phyloP scores from a whole-genome alignment of 2,113 vertebrate species.

The Acanthisitta chloris region DNA sequence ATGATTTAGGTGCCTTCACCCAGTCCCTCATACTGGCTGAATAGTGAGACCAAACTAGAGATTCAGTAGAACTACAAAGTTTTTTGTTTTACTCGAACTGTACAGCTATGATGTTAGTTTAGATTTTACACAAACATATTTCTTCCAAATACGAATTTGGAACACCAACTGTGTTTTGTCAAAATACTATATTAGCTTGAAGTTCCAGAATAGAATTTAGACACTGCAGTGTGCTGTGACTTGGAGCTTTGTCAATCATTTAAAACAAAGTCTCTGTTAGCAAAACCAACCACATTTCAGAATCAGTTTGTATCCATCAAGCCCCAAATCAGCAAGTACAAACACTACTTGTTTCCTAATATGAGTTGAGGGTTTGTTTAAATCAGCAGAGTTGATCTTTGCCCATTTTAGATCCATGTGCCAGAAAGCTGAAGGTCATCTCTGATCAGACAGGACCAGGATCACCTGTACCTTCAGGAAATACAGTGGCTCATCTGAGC shows the following conservation, averaged over 20 bases:
- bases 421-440: background rate
- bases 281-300: background rate
- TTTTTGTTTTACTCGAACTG: background rate
- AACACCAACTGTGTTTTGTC: constrained; percentile 21
- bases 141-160: background rate
- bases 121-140: background rate
- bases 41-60: background rate
- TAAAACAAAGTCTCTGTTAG: background rate
- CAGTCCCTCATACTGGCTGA: background rate
- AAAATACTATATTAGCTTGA: background rate
- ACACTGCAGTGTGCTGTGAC: background rate
- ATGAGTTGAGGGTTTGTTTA: background rate
- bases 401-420: background rate
- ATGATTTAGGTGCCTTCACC: fast-evolving
- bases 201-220: background rate
- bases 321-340: background rate
- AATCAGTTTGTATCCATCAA: background rate
- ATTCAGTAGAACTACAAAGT: background rate
- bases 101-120: background rate
- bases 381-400: background rate
- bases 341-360: background rate
- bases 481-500: background rate
- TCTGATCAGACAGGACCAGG: background rate
- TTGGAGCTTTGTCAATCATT: constrained; percentile 17
- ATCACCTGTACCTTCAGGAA: background rate